A percentile compares a stretch with the other conserved stretches of the same genome.
These are phyloP conservation scores for Pristionchus fissidentatus DNA, from an alignment of 2,888 invertebrate genomes.

Conservation along the genomic window DNA sequence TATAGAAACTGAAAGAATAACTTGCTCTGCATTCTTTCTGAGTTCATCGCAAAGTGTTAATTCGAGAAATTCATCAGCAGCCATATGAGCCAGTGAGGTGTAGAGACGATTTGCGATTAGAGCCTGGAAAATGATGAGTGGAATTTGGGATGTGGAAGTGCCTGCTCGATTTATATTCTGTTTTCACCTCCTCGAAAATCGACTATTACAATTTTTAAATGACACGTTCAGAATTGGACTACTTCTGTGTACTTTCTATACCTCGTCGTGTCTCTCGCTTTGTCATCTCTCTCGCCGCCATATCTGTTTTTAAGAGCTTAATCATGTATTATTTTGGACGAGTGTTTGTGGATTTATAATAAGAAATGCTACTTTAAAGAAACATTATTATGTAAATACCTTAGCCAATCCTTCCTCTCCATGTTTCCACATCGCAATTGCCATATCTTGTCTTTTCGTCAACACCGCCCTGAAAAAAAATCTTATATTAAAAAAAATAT, in stretches of 20 bases:
- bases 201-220: too few species aligned
- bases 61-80: slow-evolving; percentile 96
- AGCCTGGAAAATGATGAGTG: slow-evolving; percentile 49
- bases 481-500: slow-evolving; percentile 78
- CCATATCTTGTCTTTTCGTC: slow-evolving; percentile 92
- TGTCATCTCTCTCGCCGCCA: too few species aligned
- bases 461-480: slow-evolving; percentile 85
- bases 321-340: too few species aligned
- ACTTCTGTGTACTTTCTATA: too few species aligned
- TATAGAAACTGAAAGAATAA: neutral
- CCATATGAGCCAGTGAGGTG: slow-evolving; percentile 96
- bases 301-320: too few species aligned
- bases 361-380: neutral
- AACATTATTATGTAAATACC: slow-evolving; percentile 54
- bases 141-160: too few species aligned
- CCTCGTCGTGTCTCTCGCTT: too few species aligned
- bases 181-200: too few species aligned
- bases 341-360: too few species aligned
- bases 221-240: too few species aligned
- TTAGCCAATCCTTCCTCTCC: slow-evolving; percentile 98
- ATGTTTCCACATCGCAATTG: slow-evolving; percentile 97
- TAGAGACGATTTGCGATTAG: slow-evolving; percentile 82
- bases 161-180: too few species aligned
- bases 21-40: slow-evolving; percentile 58
- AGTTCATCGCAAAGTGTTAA: slow-evolving; percentile 85